Base-by-base conservation (phyloP, 2,888 invertebrate species). In the Polia nebulosa region DNA sequence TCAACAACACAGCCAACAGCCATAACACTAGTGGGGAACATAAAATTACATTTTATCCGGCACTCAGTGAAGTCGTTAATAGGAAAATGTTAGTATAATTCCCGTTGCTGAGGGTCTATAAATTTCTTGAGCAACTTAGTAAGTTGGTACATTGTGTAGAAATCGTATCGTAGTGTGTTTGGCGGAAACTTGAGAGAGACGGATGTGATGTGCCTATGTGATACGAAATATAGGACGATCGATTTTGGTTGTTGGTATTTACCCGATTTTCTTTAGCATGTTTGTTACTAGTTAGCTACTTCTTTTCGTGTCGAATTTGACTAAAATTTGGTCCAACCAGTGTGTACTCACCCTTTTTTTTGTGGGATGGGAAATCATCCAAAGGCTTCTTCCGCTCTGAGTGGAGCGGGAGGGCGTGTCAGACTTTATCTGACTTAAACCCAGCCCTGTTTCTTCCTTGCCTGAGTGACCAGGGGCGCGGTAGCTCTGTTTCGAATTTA, bases 81-180 rank as follows among this genome's bases (percentile, higher is more conserved):
- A 72, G 72, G 62, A 72, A 76, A 81, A 79, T 76, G 72, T 69
- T 72, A 45, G 70, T 73, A 80, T 83, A 70, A 83, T 81, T 71
- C 64, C 44, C 41, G 39, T 66, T 45, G 58, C 62, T 70, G 51
- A 58, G 57, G 58, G 66, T 67, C 76, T 75, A 80, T 83, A 83
- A 82, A 84, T 78, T 84, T 80, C 78, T 82, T 64, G 66, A 75
- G 82, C 76, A 80, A 84, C 81, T 81, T 76, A 76, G 72, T 78
- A 64, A 72, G 76, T 76, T 67, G 45, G 57, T 73, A 77, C 71
- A 79, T 81, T 82, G 76, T 82, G 66, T 63, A 41, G 61, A 41
- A 72, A 74, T 83, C 51, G 71, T 81, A 61, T 70, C 64, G 44
- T 55, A 47, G 73, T 67, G 65, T 72, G 69, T 70, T 51, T 72